Evolutionary conservation across 2,888 invertebrate genomes (phyloP).

Genomic region (Agrochola macilenta): DNA sequence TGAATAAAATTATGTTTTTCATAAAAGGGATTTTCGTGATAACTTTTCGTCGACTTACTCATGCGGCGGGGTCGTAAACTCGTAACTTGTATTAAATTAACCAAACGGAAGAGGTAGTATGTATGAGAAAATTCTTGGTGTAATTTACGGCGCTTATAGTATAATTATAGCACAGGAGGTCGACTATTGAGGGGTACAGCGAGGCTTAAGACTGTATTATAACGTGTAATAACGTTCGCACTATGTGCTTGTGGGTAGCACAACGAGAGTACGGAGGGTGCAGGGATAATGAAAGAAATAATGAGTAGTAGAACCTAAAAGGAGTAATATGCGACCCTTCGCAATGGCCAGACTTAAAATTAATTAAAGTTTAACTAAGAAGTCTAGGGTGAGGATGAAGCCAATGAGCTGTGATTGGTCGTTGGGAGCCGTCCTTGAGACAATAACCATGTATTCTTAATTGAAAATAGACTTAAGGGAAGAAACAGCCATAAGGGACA

Average conservation of each 20-base stretch:
- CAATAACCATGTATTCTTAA: constrained; percentile 34
- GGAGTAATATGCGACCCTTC: constrained; percentile 66
- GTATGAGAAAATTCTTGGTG: constrained; percentile 69
- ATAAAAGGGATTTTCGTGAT: constrained; percentile 59
- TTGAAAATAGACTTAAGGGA: constrained; percentile 17
- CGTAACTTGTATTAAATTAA: constrained; percentile 64
- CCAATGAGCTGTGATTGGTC: constrained; percentile 61
- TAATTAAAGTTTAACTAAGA: constrained; percentile 70
- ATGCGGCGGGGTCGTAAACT: constrained; percentile 41
- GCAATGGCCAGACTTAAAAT: constrained; percentile 68
- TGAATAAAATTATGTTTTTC: constrained; percentile 56
- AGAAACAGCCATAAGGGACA: background rate
- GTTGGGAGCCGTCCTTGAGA: constrained; percentile 39
- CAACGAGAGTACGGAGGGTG: constrained; percentile 42
- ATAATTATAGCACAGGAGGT: constrained; percentile 66
- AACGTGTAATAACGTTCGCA: constrained; percentile 65
- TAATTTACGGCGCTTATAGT: constrained; percentile 69
- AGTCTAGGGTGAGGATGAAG: constrained; percentile 42
- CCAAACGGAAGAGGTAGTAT: constrained; percentile 63
- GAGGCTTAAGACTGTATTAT: constrained; percentile 64
- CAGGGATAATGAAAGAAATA: constrained; percentile 71
- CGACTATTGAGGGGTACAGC: constrained; percentile 63
- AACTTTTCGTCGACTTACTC: constrained; percentile 46
- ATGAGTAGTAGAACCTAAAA: constrained; percentile 66
- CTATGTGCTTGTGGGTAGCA: constrained; percentile 52